Conservation (phyloP, 2,797 vertebrate genomes). For the Silurus lanzhouensis region DNA sequence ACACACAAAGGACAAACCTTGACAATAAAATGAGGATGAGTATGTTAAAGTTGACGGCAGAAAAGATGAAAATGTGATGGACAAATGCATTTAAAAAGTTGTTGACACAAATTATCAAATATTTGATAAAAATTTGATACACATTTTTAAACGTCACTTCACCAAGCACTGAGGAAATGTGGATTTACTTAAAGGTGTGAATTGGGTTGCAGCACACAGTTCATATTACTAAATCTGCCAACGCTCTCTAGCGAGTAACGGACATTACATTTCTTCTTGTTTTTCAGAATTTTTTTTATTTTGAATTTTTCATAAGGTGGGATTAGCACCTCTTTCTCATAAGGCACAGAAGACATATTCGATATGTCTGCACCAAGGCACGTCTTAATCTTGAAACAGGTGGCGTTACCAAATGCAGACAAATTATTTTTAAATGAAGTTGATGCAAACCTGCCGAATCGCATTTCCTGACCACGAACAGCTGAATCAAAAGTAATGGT, state of each 20-base stretch:
- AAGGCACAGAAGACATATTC: background rate
- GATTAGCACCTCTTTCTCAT: conserved; percentile 6
- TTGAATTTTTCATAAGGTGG: conserved; percentile 15
- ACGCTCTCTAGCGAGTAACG: background rate
- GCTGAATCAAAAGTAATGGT: accelerated
- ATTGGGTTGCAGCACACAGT: background rate
- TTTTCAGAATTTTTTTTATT: background rate
- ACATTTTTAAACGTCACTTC: too few relatives aligned
- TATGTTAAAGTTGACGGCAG: too few relatives aligned
- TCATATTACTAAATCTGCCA: background rate
- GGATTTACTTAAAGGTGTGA: too few relatives aligned
- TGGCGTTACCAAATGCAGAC: background rate
- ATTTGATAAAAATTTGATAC: too few relatives aligned
- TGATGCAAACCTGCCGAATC: background rate
- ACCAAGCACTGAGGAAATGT: too few relatives aligned
- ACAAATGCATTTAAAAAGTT: too few relatives aligned
- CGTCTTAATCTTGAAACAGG: background rate
- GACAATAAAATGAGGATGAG: too few relatives aligned
- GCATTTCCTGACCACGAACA: background rate
- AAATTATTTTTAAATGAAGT: background rate
- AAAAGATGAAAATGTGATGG: too few relatives aligned
- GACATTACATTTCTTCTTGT: background rate
- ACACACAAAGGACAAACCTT: too few relatives aligned
- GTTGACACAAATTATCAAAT: too few relatives aligned
- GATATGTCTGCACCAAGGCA: background rate